Evolutionary conservation across 2,113 vertebrate genomes (phyloP), one percentile per base, ranked within the genome.

Genomic region (Salvelinus alpinus): DNA sequence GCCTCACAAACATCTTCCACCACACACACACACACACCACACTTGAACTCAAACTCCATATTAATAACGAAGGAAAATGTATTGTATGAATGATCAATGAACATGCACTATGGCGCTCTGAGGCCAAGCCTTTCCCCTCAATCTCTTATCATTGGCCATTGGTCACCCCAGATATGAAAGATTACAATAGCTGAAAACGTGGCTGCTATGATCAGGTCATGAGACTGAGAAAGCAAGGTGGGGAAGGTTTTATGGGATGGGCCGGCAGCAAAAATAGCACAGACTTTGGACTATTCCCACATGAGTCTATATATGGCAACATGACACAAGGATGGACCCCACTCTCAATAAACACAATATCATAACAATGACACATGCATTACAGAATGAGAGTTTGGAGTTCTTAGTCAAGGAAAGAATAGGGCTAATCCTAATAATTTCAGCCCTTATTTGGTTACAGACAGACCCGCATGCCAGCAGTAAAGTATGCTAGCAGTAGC

Each of bases 231-330:
- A 6, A 24, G 29, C 20, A 31, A 57, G 22, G 48, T 27, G 29
- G 11, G n/a, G 51, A 54, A 62, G 57, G 20, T 16, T 72, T 72
- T 72, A 72, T 60, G 57, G 57, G 59, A 34, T 2, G 20, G 24
- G 14, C 48, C 24, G 3, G 22, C 70, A 9, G 54, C 70, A 57
- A 22, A 71, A 71, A 72, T 60, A 72, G 29, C 71, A 59, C 71
- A 72, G 71, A 72, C 71, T 72, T 72, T 72, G 27, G 71, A 72
- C 71, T 62, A 72, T 60, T 51, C 71, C 11, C 27, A 29, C 27
- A 31, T 72, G 27, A 13, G 20, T 59, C 27, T 57, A 72, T 72
- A 72, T 72, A 72, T 57, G 70, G 70, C 20, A 72, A 22, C 51
- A 59, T 18, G 51, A 71, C 18, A 59, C 22, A 18, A 51, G 48